Percentiles rank a stretch among this genome's conserved stretches.
phyloP scores from a whole-genome alignment of 2,797 vertebrate genomes.

The Malurus splendens region DNA sequence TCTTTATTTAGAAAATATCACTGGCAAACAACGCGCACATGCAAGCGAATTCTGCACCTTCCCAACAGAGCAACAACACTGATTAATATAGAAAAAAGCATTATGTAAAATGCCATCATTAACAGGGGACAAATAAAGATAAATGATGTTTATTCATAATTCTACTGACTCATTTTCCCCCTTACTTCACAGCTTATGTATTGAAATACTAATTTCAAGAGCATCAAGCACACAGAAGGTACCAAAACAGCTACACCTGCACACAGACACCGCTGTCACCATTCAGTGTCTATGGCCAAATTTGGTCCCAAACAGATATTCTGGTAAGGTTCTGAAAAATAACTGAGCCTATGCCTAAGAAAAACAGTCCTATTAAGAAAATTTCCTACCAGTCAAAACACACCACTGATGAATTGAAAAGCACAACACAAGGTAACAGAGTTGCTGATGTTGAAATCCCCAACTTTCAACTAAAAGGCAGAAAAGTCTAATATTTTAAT shows the following conservation, averaged over 20 bases:
- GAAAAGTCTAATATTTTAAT: neutral
- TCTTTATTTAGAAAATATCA: neutral
- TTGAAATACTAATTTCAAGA: neutral
- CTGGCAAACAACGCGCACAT: neutral
- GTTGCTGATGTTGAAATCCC: neutral
- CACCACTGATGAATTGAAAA: neutral
- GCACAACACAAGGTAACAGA: neutral
- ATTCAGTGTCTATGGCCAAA: neutral
- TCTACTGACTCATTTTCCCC: neutral
- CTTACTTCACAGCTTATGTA: neutral
- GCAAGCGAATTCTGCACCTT: neutral
- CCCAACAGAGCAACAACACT: neutral
- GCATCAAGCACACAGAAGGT: neutral
- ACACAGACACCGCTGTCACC: neutral
- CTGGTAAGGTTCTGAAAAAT: neutral
- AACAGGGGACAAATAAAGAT: neutral
- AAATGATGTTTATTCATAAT: neutral
- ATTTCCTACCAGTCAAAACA: neutral
- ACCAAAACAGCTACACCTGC: neutral
- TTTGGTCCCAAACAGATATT: neutral
- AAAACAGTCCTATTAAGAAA: neutral
- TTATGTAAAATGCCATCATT: neutral
- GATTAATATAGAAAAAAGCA: neutral
- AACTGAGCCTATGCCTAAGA: neutral
- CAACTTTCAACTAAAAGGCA: neutral